phyloP scores from a whole-genome alignment of 2,113 vertebrate genomes.

The Lynx canadensis region DNA sequence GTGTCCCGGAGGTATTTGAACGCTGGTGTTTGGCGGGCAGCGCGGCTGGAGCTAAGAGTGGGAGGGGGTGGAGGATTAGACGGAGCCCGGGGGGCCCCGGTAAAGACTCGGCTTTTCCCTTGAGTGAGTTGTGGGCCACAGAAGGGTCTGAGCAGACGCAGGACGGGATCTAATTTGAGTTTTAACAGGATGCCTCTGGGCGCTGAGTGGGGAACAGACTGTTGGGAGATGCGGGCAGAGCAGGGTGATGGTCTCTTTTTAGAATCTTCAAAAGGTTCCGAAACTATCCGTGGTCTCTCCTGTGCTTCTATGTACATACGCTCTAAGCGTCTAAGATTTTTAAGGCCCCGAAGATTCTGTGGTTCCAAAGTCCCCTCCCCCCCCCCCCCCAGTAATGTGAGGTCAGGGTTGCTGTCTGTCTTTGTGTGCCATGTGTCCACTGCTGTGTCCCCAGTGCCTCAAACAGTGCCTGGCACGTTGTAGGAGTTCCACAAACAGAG shows the following conservation, averaged over 20 bases:
- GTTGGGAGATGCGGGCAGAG: not conserved
- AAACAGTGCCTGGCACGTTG: not conserved
- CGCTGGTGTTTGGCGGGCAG: not conserved
- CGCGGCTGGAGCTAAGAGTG: not conserved
- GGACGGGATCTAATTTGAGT: not conserved
- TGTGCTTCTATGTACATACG: not conserved
- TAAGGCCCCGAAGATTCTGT: not conserved
- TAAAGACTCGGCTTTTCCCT: not conserved
- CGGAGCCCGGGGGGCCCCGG: not conserved
- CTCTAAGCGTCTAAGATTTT: not conserved
- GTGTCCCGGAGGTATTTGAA: not conserved
- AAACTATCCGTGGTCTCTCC: not conserved
- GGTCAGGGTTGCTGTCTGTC: not conserved
- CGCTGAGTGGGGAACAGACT: not conserved
- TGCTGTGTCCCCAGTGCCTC: not conserved
- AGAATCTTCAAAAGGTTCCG: not conserved
- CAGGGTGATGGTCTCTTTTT: not conserved
- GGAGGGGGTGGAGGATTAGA: fast-evolving
- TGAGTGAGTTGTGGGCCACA: not conserved
- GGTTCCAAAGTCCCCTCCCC: not conserved
- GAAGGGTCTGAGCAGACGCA: not conserved
- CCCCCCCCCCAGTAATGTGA: too few species aligned
- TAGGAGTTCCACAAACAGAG: not conserved
- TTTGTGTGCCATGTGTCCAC: not conserved
- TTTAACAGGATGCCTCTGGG: not conserved